Base-by-base conservation (phyloP, 64 coral and sea anemone species). In the Montipora cactus region DNA sequence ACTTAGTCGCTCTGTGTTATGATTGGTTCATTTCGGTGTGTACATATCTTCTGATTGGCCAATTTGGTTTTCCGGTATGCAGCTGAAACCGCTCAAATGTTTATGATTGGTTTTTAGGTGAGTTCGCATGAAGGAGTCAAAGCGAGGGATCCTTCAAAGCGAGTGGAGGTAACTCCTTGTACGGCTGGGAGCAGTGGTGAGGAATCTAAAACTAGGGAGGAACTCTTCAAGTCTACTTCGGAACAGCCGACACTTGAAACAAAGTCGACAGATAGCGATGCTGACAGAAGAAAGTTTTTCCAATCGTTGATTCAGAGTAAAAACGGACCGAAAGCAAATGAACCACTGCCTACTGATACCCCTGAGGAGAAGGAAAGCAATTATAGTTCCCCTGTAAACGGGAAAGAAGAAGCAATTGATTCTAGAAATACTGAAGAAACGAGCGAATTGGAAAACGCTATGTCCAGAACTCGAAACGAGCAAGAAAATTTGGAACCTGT, bases 201-300 rank as follows among this genome's bases (percentile, higher is more conserved):
- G 62, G 53, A 67, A 64, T 8, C 8, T 12, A 86, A 72, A 12
- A 8, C 44, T 8, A 64, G 5, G 18, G 44, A 11, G 48, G 46
- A 86, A 49, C 14, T 9, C 20, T 45, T n/a, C 18, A 46, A 50
- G 16, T 19, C 81, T 69, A 22, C 28, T 86, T 49, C 66, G 11
- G 82, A 72, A 0, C 48, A 71, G 45, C 49, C 68, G 46, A 71
- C 82, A 71, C 64, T 66, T 0, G 64, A 18, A 74, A 23, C 92
- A 10, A 92, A 91, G 13, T 84, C 92, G 4, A 75, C 95, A 8
- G 90, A 88, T 12, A 89, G 68, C 83, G 95, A 97, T 9, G 74
- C 70, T 11, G 95, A 97, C 16, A 88, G 89, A 28, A 97, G 87
- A 45, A 97, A 97, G 67, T 97, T 97, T 80, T 97, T 97, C 49